Percentiles rank a stretch among this genome's conserved stretches.
Evolutionary conservation across 2,797 vertebrate genomes (phyloP).

Genomic region (Ctenopoma kingsleyae): DNA sequence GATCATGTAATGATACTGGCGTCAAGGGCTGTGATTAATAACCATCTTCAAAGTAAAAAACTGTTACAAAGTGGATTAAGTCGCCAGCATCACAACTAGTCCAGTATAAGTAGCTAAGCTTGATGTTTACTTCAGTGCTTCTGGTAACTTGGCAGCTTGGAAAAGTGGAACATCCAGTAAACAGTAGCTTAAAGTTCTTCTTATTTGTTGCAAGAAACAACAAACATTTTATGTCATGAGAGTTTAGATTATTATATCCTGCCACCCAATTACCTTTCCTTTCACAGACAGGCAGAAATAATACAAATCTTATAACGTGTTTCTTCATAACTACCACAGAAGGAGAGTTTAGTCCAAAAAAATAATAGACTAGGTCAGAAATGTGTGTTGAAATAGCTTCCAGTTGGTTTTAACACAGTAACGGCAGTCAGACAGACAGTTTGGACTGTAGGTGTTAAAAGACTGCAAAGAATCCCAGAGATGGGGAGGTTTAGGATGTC

Average conservation of each 20-base stretch:
- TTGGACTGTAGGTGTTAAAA: constrained; percentile 46
- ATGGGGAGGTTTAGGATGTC: constrained; percentile 48
- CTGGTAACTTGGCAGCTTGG: constrained; percentile 32
- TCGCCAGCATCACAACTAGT: not conserved
- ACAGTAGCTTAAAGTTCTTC: constrained; percentile 16
- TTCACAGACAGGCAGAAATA: not conserved
- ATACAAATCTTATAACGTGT: not conserved
- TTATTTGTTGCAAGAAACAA: not conserved
- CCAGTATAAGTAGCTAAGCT: constrained; percentile 22
- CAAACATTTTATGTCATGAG: not conserved
- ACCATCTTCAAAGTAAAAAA: constrained; percentile 13
- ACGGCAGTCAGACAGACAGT: constrained; percentile 11
- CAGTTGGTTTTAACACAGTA: constrained; percentile 29
- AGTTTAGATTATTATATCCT: not conserved
- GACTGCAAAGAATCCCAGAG: constrained; percentile 45
- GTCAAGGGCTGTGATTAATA: not conserved
- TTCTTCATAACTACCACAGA: not conserved
- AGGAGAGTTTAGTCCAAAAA: not conserved
- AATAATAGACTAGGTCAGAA: constrained; percentile 2
- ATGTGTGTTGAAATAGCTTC: constrained; percentile 17
- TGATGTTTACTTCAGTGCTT: constrained; percentile 45
- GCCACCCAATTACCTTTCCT: not conserved
- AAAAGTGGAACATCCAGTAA: constrained; percentile 1
- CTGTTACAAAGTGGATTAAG: constrained; percentile 26
- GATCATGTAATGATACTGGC: not conserved